Percentiles rank a stretch among this genome's conserved stretches.
These are phyloP conservation scores for Oncorhynchus clarkii DNA, from an alignment of 2,113 vertebrate species.

Conservation along the genomic window DNA sequence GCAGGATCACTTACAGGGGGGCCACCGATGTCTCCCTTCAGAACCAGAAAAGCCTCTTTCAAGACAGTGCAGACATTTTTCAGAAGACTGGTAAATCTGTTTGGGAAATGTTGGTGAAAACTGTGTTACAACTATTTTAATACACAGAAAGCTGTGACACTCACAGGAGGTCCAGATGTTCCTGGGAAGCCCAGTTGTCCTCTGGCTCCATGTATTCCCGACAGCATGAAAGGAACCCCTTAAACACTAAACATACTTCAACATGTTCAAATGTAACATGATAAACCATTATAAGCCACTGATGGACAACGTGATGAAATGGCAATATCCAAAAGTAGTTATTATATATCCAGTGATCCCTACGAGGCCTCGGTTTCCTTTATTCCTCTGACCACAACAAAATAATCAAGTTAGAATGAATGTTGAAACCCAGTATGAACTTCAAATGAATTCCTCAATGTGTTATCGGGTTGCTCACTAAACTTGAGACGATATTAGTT, in stretches of 20 bases:
- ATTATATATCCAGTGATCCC: constrained; percentile 65
- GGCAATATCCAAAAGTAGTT: not conserved
- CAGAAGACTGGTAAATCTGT: not conserved
- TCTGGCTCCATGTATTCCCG: constrained; percentile 67
- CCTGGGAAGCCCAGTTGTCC: constrained; percentile 68
- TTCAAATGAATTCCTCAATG: too few relatives aligned
- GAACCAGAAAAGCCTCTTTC: constrained; percentile 19
- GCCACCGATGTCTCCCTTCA: constrained; percentile 67
- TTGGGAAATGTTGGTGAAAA: too few relatives aligned
- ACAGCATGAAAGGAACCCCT: not conserved
- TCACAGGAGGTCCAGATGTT: constrained; percentile 59
- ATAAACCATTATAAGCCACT: not conserved
- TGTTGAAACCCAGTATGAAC: too few relatives aligned
- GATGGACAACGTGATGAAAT: not conserved
- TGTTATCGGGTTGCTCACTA: too few relatives aligned
- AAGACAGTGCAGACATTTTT: not conserved
- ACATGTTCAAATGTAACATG: not conserved
- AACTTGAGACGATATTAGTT: too few relatives aligned
- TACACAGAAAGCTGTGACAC: constrained; percentile 21
- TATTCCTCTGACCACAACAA: constrained; percentile 60
- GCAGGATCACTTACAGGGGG: constrained; percentile 50
- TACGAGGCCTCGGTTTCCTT: constrained; percentile 57
- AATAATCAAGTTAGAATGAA: not conserved
- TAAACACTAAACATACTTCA: too few relatives aligned
- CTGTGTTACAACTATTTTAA: not conserved